Evolutionary conservation across 1,140 invertebrate genomes (phyloP).

Genomic region (Brachionus rubens): DNA sequence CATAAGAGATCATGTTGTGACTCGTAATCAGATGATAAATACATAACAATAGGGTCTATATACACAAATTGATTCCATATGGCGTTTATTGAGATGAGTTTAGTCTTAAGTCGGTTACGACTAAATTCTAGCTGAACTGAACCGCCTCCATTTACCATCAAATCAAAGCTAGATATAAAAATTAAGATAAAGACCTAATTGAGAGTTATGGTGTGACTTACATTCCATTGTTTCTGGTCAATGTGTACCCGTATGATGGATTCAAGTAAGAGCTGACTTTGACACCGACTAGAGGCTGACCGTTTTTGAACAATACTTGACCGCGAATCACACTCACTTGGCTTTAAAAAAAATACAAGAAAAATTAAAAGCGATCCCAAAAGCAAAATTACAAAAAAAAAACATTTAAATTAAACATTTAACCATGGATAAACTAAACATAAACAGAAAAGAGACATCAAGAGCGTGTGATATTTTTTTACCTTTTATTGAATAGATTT

Average conservation of each 20-base stretch:
- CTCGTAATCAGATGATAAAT: constrained; percentile 37
- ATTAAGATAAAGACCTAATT: background rate
- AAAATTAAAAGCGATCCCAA: background rate
- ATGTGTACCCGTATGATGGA: constrained; percentile 85
- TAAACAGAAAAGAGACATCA: constrained; percentile 36
- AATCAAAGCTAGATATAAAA: constrained; percentile 75
- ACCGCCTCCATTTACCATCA: constrained; percentile 92
- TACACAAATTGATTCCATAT: constrained; percentile 85
- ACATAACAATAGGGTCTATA: constrained; percentile 55
- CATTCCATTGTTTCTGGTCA: constrained; percentile 88
- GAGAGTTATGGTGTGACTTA: constrained; percentile 64
- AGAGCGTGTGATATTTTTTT: background rate
- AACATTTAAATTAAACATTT: constrained; percentile 13
- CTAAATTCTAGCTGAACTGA: constrained; percentile 90
- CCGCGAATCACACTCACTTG: constrained; percentile 92
- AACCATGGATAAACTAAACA: constrained; percentile 1
- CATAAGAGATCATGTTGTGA: constrained; percentile 6
- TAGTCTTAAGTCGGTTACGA: constrained; percentile 80
- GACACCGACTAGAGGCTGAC: constrained; percentile 86
- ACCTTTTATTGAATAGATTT: constrained; percentile 47
- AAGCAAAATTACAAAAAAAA: background rate
- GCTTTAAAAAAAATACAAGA: constrained; percentile 64
- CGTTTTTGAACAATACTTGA: constrained; percentile 80
- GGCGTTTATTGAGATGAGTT: constrained; percentile 84
- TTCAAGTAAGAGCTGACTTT: constrained; percentile 86